Percentiles rank a stretch among this genome's conserved stretches.
phyloP scores from a whole-genome alignment of 2,797 vertebrate genomes.

The Enteromius thamalakanensis region DNA sequence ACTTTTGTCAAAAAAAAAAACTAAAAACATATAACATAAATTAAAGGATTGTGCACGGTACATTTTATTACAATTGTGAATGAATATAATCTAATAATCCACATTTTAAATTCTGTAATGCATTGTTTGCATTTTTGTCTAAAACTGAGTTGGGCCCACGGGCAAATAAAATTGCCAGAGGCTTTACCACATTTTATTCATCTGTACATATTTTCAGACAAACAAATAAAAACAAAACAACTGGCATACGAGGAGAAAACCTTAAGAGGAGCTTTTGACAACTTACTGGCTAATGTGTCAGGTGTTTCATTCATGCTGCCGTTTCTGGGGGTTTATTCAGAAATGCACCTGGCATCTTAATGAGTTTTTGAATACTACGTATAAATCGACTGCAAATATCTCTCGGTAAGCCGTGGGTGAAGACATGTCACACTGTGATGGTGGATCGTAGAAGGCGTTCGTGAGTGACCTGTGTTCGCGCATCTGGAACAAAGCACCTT shows the following conservation, averaged over 20 bases:
- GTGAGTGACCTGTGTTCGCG: slow-evolving; percentile 3
- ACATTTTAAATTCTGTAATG: background rate
- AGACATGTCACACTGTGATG: slow-evolving; percentile 5
- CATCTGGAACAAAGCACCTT: slow-evolving; percentile 30
- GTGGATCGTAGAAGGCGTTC: slow-evolving; percentile 18
- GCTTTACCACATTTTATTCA: background rate
- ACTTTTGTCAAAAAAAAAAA: background rate
- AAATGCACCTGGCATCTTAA: background rate
- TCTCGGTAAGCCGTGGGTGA: background rate
- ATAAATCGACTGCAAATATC: background rate
- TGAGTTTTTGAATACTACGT: background rate
- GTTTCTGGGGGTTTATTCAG: background rate
- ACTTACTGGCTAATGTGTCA: background rate
- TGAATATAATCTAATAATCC: no score
- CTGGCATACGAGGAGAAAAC: background rate
- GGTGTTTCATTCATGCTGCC: slow-evolving; percentile 5
- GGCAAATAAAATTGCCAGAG: background rate
- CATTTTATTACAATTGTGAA: no score
- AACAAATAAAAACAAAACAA: background rate
- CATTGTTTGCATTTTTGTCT: background rate
- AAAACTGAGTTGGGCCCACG: background rate
- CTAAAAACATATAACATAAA: no score
- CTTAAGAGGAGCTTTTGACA: background rate
- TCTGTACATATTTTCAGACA: background rate
- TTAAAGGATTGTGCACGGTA: no score